Percentiles rank a stretch among this genome's conserved stretches.
Evolutionary conservation across 2,113 vertebrate species (phyloP).

Genomic region (Pterocles gutturalis): DNA sequence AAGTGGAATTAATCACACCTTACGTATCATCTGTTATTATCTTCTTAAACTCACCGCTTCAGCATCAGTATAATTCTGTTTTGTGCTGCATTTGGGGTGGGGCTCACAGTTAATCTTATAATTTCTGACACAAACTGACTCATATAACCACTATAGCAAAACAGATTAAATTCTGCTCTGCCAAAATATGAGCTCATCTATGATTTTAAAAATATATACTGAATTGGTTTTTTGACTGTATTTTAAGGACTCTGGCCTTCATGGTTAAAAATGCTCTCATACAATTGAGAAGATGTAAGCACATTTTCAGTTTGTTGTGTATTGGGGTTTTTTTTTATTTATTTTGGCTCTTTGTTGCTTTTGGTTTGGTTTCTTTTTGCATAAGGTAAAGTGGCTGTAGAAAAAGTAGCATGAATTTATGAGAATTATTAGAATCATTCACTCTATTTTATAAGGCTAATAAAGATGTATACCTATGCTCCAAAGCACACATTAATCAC

Average conservation of each 20-base stretch:
- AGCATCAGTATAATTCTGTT: background rate
- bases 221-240: background rate
- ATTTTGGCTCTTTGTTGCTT: background rate
- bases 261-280: background rate
- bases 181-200: background rate
- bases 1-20: background rate
- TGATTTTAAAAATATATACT: background rate
- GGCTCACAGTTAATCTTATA: background rate
- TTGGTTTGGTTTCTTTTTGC: background rate
- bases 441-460: background rate
- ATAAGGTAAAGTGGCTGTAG: background rate
- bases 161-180: background rate
- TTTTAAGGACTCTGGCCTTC: background rate
- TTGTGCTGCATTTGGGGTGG: accelerated
- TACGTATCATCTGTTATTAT: background rate
- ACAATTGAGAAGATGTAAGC: background rate
- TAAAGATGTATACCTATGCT: background rate
- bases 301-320: background rate
- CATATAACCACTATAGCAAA: background rate
- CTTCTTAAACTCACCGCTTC: background rate
- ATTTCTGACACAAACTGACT: background rate
- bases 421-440: background rate
- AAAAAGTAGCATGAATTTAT: background rate
- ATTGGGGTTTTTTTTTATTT: background rate
- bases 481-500: background rate